Conservation (phyloP, 2,797 vertebrate species). For the Scomberomorus guttatus region DNA sequence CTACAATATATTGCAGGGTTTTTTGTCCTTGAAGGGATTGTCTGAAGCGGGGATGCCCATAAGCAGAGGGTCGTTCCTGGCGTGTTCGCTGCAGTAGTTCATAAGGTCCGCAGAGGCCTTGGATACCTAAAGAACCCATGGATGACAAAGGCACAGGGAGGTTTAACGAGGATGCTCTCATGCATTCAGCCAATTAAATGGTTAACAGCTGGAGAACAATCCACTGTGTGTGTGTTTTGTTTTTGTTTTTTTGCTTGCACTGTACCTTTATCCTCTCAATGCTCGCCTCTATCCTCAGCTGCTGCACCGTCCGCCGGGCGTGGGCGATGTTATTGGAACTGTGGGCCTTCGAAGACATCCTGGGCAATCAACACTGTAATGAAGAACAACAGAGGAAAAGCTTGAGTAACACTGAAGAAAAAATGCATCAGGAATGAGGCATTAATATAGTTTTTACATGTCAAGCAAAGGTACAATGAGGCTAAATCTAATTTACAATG, state of each 20-base stretch:
- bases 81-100: constrained; percentile 94
- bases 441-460: background rate
- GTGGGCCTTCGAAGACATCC: constrained; percentile 93
- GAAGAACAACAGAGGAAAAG: constrained; percentile 16
- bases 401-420: background rate
- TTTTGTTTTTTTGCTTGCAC: background rate
- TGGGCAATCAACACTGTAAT: constrained; percentile 67
- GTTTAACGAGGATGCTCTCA: background rate
- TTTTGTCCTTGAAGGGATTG: constrained; percentile 99
- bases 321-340: constrained; percentile 91
- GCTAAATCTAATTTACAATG: background rate
- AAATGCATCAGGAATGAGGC: background rate
- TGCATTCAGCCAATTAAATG: background rate
- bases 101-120: constrained; percentile 97
- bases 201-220: background rate
- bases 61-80: constrained; percentile 93
- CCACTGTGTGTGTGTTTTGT: background rate
- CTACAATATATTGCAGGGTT: constrained; percentile 96
- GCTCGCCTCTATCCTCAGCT: constrained; percentile 92
- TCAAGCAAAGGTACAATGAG: background rate
- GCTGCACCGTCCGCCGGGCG: constrained; percentile 91
- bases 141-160: background rate
- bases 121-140: constrained; percentile 87
- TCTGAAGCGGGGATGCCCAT: constrained; percentile 94
- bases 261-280: constrained; percentile 96